Conservation (phyloP, 2,797 vertebrate species). For the Phataginus tetradactyla region DNA sequence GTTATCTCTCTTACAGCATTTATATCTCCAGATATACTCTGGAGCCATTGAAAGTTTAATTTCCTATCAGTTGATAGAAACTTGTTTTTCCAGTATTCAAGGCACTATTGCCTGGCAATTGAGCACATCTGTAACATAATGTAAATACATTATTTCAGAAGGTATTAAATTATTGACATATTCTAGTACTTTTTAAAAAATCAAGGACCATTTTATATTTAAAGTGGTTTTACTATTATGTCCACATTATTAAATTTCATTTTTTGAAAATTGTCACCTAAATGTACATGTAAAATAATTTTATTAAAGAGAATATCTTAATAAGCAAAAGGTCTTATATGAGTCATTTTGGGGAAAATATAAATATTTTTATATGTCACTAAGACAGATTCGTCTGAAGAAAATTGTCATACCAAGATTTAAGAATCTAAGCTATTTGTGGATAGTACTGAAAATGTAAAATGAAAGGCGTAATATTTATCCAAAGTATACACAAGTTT, state of each 20-base stretch:
- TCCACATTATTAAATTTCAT: background rate
- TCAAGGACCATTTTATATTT: background rate
- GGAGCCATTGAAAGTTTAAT: background rate
- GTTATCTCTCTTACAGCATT: background rate
- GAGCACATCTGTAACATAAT: background rate
- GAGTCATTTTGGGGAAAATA: background rate
- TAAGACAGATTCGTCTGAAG: background rate
- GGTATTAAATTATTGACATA: background rate
- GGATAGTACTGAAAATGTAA: background rate
- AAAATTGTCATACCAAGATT: background rate
- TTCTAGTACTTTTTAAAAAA: background rate
- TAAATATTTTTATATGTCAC: background rate
- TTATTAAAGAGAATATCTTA: background rate
- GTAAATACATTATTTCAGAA: background rate
- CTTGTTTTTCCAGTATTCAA: background rate
- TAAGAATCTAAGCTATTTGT: background rate
- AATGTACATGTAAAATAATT: background rate
- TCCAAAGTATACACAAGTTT: background rate
- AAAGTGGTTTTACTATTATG: background rate
- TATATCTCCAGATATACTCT: background rate
- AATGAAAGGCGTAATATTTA: background rate
- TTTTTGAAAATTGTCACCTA: background rate
- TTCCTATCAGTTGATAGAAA: background rate
- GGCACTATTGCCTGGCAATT: background rate
- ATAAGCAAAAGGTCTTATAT: background rate